A percentile compares a stretch with the other conserved stretches of the same genome.
Conservation (phyloP, 1,140 invertebrate species). For the Panagrolaimus sp. region DNA sequence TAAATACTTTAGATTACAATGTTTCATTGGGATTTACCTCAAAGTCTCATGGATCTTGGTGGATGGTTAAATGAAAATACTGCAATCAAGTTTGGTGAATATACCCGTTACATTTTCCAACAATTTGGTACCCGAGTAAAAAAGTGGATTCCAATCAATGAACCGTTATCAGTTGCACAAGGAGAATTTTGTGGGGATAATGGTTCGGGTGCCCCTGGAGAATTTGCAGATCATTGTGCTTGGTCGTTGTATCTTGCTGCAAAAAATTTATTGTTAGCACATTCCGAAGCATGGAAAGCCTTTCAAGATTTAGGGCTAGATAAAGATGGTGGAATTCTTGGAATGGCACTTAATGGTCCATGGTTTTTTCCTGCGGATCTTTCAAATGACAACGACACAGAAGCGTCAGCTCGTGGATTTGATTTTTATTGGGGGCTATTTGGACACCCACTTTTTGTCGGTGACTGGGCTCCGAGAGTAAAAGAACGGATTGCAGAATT, state of each 20-base stretch:
- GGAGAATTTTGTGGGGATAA: slow-evolving; percentile 59
- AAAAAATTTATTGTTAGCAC: slow-evolving; percentile 39
- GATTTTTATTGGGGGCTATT: slow-evolving; percentile 59
- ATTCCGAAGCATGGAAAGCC: slow-evolving; percentile 46
- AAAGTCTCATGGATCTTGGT: slow-evolving; percentile 60
- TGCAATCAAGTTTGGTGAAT: slow-evolving; percentile 63
- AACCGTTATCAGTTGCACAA: slow-evolving; percentile 57
- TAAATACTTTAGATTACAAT: slow-evolving; percentile 61
- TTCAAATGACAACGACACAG: slow-evolving; percentile 31
- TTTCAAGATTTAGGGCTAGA: slow-evolving; percentile 14
- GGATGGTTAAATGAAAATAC: slow-evolving; percentile 65
- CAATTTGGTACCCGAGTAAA: slow-evolving; percentile 61
- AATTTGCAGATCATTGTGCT: slow-evolving; percentile 59
- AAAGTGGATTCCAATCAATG: slow-evolving; percentile 63
- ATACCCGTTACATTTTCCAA: slow-evolving; percentile 60
- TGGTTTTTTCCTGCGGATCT: slow-evolving; percentile 36
- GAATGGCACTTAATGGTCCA: slow-evolving; percentile 43
- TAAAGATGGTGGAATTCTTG: slow-evolving; percentile 26
- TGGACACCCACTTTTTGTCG: slow-evolving; percentile 55
- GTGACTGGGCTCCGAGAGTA: slow-evolving; percentile 60
- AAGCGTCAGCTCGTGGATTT: slow-evolving; percentile 38
- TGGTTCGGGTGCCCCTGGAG: slow-evolving; percentile 51
- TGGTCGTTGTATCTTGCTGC: slow-evolving; percentile 58
- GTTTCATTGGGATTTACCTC: slow-evolving; percentile 63
- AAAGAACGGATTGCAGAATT: slow-evolving; percentile 49